A percentile compares a stretch with the other conserved stretches of the same genome.
Conservation (phyloP, 2,797 vertebrate genomes). For the Chiloscyllium punctatum region DNA sequence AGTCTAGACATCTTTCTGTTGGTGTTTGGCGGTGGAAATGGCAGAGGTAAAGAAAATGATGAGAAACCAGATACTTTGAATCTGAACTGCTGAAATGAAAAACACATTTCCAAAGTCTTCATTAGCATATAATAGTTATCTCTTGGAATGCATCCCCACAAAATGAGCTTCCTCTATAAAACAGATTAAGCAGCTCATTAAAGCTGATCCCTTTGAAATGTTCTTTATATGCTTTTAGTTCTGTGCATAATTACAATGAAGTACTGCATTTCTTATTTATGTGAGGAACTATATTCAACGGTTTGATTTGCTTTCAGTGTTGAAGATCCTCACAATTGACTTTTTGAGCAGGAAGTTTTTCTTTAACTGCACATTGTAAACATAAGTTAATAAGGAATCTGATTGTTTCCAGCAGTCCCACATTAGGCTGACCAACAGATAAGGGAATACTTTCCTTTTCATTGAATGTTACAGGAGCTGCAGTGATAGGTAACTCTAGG, state of each 20-base stretch:
- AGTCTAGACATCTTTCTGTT: background rate
- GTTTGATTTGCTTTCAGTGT: slow-evolving; percentile 9
- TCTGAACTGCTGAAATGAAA: slow-evolving; percentile 25
- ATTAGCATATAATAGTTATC: slow-evolving; percentile 32
- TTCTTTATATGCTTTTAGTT: slow-evolving; percentile 9
- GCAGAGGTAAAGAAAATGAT: background rate
- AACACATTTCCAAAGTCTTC: slow-evolving; percentile 33
- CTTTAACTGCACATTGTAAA: background rate
- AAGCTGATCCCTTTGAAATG: slow-evolving; percentile 33
- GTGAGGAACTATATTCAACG: background rate
- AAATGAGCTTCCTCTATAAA: slow-evolving; percentile 32
- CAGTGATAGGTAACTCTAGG: background rate
- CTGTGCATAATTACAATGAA: background rate
- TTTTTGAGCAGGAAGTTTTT: background rate
- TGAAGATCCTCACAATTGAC: background rate
- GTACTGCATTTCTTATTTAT: background rate
- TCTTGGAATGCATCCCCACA: slow-evolving; percentile 32
- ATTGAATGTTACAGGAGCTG: background rate
- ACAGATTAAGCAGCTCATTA: slow-evolving; percentile 37
- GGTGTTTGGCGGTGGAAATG: background rate
- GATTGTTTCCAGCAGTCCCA: background rate
- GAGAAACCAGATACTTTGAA: slow-evolving; percentile 9
- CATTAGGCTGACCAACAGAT: background rate
- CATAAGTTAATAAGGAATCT: background rate
- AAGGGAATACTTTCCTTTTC: background rate